phyloP scores from a whole-genome alignment of 2,797 vertebrate genomes.

The Menidia menidia region DNA sequence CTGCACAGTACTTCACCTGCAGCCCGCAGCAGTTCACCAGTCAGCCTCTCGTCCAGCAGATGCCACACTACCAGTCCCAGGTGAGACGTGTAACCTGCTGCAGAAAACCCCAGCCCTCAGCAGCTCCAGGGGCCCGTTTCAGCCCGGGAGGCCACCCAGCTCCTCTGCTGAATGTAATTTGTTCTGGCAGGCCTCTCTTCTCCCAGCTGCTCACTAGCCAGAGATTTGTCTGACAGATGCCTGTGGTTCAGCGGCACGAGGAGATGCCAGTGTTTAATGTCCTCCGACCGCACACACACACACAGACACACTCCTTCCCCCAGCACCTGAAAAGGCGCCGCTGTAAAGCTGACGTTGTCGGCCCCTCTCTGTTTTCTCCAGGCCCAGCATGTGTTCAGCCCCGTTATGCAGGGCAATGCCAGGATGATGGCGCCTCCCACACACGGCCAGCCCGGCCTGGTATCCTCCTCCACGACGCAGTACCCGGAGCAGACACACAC shows the following conservation, averaged over 20 bases:
- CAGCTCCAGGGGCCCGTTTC: not conserved
- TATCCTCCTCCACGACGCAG: slow-evolving; percentile 93
- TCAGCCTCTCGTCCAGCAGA: slow-evolving; percentile 95
- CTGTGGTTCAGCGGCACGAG: slow-evolving; percentile 20
- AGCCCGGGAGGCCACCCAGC: not conserved
- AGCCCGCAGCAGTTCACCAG: slow-evolving; percentile 97
- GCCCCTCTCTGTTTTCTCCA: slow-evolving; percentile 60
- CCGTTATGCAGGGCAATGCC: slow-evolving; percentile 93
- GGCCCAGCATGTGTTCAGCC: slow-evolving; percentile 97
- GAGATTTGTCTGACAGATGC: slow-evolving; percentile 31
- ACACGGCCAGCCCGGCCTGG: slow-evolving; percentile 92
- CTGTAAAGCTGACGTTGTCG: slow-evolving; percentile 4
- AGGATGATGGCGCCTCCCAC: slow-evolving; percentile 95
- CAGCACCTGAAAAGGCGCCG: slow-evolving; percentile 2
- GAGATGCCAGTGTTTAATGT: slow-evolving; percentile 5
- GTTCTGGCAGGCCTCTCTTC: slow-evolving; percentile 8
- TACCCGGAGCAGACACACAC: slow-evolving; percentile 98
- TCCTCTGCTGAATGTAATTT: not conserved
- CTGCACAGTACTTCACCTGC: slow-evolving; percentile 95
- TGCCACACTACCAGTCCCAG: slow-evolving; percentile 96
- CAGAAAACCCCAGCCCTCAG: not conserved
- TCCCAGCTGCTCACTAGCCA: slow-evolving; percentile 27
- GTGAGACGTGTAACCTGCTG: slow-evolving; percentile 23
- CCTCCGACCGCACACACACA: slow-evolving; percentile 1
- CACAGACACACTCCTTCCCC: not conserved